Percentiles rank a stretch among this genome's conserved stretches.
Conservation (phyloP, 2,888 invertebrate genomes). For the Lamproptera curius region DNA sequence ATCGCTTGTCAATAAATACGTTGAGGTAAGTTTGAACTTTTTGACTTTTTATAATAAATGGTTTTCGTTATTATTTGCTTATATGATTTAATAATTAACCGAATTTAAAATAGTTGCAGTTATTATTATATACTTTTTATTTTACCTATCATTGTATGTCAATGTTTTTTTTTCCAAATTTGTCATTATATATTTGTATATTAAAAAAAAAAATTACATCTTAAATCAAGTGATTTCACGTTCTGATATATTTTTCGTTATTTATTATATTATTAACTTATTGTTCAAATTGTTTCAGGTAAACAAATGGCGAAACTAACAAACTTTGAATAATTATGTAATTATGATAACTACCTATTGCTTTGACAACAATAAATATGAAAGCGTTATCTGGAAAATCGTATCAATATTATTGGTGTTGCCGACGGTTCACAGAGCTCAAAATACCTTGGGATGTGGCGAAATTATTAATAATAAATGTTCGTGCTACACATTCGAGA, state of each 20-base stretch:
- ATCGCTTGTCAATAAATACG: constrained; percentile 35
- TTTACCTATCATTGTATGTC: no score
- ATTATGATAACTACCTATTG: constrained; percentile 69
- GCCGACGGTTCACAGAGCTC: constrained; percentile 67
- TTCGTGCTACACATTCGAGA: constrained; percentile 94
- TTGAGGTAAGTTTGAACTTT: constrained; percentile 44
- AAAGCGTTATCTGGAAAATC: constrained; percentile 59
- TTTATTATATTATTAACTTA: no score
- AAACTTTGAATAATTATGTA: constrained; percentile 60
- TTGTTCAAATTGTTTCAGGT: no score
- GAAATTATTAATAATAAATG: constrained; percentile 87
- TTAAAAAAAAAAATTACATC: no score
- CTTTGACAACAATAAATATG: constrained; percentile 56
- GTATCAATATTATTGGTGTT: constrained; percentile 64
- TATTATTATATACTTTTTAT: no score
- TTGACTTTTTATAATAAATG: background rate
- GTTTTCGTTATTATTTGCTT: no score
- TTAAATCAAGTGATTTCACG: no score
- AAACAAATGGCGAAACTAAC: constrained; percentile 50
- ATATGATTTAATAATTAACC: no score
- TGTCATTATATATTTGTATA: no score
- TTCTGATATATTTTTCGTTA: no score
- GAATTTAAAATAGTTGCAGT: no score
- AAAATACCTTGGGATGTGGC: constrained; percentile 80
- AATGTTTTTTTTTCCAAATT: no score